phyloP scores from a whole-genome alignment of 2,113 vertebrate species.

The Ochotona princeps region DNA sequence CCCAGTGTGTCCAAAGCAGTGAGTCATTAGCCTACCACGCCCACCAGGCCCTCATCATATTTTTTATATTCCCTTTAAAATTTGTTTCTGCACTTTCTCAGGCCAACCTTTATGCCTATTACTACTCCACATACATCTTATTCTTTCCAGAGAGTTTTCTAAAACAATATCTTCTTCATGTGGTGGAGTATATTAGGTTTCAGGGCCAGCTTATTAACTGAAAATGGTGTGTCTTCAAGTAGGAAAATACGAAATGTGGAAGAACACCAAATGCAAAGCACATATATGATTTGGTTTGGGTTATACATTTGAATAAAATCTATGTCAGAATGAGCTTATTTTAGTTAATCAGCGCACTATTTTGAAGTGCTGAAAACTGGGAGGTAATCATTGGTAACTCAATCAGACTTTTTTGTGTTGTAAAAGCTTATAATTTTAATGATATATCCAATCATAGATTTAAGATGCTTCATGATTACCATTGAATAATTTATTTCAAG shows the following conservation, averaged over 20 bases:
- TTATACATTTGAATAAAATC: background rate
- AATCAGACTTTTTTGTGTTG: conserved; percentile 15
- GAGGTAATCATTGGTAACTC: background rate
- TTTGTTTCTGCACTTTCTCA: background rate
- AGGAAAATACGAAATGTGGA: background rate
- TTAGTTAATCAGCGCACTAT: conserved; percentile 23
- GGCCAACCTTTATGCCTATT: background rate
- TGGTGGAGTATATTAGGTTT: background rate
- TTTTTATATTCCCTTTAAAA: background rate
- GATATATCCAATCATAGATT: background rate
- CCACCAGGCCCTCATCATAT: too few relatives aligned
- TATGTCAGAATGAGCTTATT: background rate
- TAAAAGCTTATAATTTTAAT: conserved; percentile 28
- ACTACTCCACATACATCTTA: background rate
- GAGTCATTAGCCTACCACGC: too few relatives aligned
- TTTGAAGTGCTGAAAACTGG: background rate
- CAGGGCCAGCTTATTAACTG: background rate
- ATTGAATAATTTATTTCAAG: background rate
- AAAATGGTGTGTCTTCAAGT: background rate
- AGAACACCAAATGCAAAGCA: background rate
- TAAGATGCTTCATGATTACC: background rate
- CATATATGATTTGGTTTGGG: background rate
- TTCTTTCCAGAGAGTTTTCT: background rate
- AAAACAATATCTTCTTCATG: background rate
- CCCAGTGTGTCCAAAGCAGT: too few relatives aligned